Evolutionary conservation across 2,113 vertebrate species (phyloP).

Genomic region (Grammomys dolichurus): DNA sequence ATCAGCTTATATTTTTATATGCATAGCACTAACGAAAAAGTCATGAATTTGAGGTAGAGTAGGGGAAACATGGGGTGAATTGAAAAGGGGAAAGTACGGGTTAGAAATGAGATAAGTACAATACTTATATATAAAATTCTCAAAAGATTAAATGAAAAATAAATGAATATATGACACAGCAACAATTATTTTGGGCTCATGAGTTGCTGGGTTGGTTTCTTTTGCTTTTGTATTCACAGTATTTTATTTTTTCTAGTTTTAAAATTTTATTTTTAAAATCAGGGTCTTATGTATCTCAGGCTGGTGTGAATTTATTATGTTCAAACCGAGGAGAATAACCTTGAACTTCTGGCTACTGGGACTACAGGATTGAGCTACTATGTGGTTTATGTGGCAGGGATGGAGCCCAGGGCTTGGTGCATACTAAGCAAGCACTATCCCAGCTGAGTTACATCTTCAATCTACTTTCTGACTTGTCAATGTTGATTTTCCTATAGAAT

Average conservation of each 20-base stretch:
- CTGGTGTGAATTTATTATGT: neutral
- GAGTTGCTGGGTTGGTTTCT: neutral
- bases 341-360: neutral
- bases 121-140: neutral
- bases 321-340: no score
- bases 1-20: neutral
- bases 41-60: neutral
- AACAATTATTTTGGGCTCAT: neutral
- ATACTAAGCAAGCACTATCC: neutral
- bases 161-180: neutral
- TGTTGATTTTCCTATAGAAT: neutral
- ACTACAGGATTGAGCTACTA: neutral
- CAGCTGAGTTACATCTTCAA: neutral
- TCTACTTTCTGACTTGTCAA: neutral
- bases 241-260: neutral
- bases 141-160: neutral
- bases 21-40: neutral
- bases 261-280: neutral
- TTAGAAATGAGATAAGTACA: neutral
- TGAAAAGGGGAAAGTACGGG: neutral
- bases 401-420: no score
- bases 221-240: neutral
- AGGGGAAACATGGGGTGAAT: neutral
- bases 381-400: neutral
- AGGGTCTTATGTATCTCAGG: neutral